phyloP scores from a whole-genome alignment of 2,797 vertebrate genomes.

The Chromis chromis region DNA sequence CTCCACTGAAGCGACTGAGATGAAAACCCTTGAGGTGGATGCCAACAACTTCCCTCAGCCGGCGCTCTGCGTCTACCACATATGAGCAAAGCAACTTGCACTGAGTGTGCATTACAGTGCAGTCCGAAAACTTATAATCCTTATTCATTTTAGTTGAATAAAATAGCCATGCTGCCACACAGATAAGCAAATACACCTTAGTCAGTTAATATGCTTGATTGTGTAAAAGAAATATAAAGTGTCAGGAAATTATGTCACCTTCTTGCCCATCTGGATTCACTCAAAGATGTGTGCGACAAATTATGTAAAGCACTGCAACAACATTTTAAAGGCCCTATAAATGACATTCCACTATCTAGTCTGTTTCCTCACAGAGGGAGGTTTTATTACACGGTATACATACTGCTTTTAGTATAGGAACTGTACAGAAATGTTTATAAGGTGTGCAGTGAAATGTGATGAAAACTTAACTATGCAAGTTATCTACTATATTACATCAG shows the following conservation, averaged over 20 bases:
- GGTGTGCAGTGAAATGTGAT: too few species aligned
- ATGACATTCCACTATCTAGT: neutral
- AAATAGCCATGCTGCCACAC: neutral
- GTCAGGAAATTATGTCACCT: neutral
- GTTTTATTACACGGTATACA: neutral
- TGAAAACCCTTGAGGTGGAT: slow-evolving; percentile 80
- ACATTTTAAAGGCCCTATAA: neutral
- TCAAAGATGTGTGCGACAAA: neutral
- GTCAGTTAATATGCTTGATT: neutral
- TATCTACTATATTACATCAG: neutral
- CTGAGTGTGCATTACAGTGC: slow-evolving; percentile 20
- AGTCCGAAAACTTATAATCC: neutral
- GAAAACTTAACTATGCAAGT: too few species aligned
- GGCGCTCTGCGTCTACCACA: slow-evolving; percentile 58
- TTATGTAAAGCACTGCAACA: neutral
- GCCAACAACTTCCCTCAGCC: slow-evolving; percentile 78
- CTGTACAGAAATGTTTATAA: neutral
- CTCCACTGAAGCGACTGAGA: slow-evolving; percentile 82
- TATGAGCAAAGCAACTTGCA: slow-evolving; percentile 57
- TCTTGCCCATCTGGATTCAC: neutral
- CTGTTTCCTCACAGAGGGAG: too few species aligned
- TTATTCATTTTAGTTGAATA: neutral
- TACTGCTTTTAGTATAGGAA: neutral
- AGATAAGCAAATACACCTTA: neutral
- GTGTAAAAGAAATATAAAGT: too few species aligned